Conservation (phyloP, 1,140 invertebrate species). For the Oedothorax gibbosus region DNA sequence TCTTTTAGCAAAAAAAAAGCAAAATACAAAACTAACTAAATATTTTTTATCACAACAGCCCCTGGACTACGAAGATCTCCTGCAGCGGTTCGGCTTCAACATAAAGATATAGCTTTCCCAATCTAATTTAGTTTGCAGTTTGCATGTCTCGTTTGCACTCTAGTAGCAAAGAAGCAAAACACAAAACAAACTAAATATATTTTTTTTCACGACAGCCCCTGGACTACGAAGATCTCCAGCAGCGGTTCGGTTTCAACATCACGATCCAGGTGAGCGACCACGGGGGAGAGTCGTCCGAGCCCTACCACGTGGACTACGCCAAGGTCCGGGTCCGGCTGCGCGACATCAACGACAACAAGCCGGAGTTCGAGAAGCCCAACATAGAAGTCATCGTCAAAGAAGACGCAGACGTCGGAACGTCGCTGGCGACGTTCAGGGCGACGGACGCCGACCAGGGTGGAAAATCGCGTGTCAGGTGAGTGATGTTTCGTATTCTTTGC, state of each 20-base stretch:
- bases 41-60: too few species aligned
- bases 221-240: constrained; percentile 68
- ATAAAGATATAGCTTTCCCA: too few species aligned
- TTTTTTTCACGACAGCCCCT: constrained; percentile 77
- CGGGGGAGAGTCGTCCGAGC: constrained; percentile 94
- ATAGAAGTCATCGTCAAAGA: constrained; percentile 93
- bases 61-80: too few species aligned
- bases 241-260: constrained; percentile 69
- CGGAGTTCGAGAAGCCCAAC: constrained; percentile 90
- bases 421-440: constrained; percentile 91
- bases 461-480: constrained; percentile 65
- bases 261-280: constrained; percentile 70
- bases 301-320: constrained; percentile 94
- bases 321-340: constrained; percentile 89
- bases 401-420: constrained; percentile 89
- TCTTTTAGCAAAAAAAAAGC: too few species aligned
- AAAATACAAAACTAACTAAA: too few species aligned
- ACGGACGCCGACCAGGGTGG: constrained; percentile 88
- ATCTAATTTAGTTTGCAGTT: too few species aligned
- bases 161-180: too few species aligned
- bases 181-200: too few species aligned
- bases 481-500: background rate
- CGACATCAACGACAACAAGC: constrained; percentile 96
- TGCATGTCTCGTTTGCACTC: too few species aligned
- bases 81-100: too few species aligned